Evolutionary conservation across 2,797 vertebrate species (phyloP), one percentile per base, ranked within the genome.

Genomic region (Phaenicophaeus curvirostris): DNA sequence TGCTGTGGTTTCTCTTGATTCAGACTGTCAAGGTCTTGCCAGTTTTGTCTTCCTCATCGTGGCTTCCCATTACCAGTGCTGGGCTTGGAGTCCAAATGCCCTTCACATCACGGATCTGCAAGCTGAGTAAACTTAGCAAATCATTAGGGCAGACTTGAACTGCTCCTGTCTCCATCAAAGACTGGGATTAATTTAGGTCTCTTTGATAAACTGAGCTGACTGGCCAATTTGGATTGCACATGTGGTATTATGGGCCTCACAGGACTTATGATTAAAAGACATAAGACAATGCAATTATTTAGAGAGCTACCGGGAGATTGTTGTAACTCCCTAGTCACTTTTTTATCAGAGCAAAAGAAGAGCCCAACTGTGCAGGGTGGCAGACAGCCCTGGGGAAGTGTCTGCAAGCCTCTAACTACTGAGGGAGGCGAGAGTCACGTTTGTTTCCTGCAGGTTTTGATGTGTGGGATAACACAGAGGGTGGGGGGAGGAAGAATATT

Each of bases 161-260:
- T 2, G 2, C 55, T 95, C 39, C 67, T 91, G 55, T 91, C 87
- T 86, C 68, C 87, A 92, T 96, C 87, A 91, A 94, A 96, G 74
- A 33, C 71, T 65, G 24, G 84, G 89, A 94, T 96, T 93, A 92
- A 96, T 94, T 96, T 72, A 88, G 85, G n/a, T 59, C 89, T 66
- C 71, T 94, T 93, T 95, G 91, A 96, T 92, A 90, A 94, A 94
- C 83, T n/a, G 85, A 91, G 71, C 44, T 91, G 93, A 96, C 91
- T 81, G 90, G 63, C 67, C 84, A 87, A 58, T 95, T 94, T 96
- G 90, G 87, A 74, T 72, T 58, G 73, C 57, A 72, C n/a, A 15
- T 39, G 71, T 62, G 63, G 13, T 85, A 44, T 78, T 55, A 93
- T 4, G 51, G 81, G 72, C 78, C 94, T 95, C 19, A 0, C 0